Evolutionary conservation across 2,113 vertebrate species (phyloP).

Genomic region (Phrynocephalus versicolor): DNA sequence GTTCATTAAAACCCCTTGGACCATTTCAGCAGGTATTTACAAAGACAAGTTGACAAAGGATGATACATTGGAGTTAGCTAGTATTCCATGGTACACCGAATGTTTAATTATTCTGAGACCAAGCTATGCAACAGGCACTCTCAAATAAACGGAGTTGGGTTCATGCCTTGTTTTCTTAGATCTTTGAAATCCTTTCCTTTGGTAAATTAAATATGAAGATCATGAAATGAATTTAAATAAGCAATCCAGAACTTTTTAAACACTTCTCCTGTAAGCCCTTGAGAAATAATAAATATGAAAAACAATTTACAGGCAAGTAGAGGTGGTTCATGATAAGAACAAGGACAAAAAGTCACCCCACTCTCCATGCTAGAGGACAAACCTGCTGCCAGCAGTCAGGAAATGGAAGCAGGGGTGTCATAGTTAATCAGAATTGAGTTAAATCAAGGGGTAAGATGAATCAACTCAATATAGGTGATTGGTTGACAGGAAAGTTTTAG

Average conservation of each 20-base stretch:
- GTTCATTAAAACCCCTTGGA: conserved; percentile 4
- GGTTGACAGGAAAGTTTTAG: neutral
- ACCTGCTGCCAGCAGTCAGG: neutral
- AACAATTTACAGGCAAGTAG: neutral
- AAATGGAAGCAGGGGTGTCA: neutral
- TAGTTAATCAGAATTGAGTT: neutral
- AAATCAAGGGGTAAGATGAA: neutral
- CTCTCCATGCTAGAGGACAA: too few relatives aligned
- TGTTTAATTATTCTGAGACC: neutral
- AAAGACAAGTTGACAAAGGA: conserved; percentile 11
- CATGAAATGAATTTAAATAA: conserved; percentile 8
- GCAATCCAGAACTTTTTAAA: conserved; percentile 8
- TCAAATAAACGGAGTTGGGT: neutral
- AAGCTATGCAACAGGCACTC: neutral
- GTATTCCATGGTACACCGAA: conserved; percentile 1
- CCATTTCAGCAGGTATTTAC: neutral
- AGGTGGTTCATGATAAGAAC: too few relatives aligned
- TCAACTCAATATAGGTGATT: neutral
- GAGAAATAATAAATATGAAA: conserved; percentile 7
- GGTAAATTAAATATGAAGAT: neutral
- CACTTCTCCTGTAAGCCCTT: neutral
- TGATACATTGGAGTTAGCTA: conserved; percentile 21
- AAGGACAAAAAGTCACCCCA: too few relatives aligned
- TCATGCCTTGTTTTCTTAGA: neutral
- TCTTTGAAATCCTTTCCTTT: conserved; percentile 7